Percentiles rank a stretch among this genome's conserved stretches.
These are phyloP conservation scores for Siphonodentalium dalli DNA, from an alignment of 2,888 invertebrate genomes.

Conservation along the genomic window DNA sequence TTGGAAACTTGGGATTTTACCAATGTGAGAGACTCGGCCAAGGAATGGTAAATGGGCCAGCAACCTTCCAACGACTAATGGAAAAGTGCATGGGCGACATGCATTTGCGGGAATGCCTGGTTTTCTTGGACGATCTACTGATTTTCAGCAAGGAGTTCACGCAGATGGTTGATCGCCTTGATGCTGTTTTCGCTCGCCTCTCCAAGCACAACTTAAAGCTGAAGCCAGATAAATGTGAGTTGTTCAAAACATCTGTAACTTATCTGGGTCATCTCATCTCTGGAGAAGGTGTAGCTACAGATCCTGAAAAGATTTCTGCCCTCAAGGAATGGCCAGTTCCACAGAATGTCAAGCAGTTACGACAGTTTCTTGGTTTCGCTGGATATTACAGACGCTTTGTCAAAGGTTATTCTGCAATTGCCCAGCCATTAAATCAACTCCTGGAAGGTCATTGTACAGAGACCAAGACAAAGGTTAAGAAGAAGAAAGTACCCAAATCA, in stretches of 20 bases:
- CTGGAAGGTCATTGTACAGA: constrained; percentile 11
- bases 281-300: constrained; percentile 15
- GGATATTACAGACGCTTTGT: constrained; percentile 24
- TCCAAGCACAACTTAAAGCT: constrained; percentile 13
- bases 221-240: constrained; percentile 22
- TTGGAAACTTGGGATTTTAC: constrained; percentile 28
- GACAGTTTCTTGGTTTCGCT: constrained; percentile 18
- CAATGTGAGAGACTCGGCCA: constrained; percentile 41
- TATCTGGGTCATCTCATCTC: constrained; percentile 24
- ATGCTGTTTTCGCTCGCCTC: constrained; percentile 14
- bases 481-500: background rate
- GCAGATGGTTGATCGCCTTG: constrained; percentile 11
- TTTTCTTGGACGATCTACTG: constrained; percentile 15
- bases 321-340: constrained; percentile 21
- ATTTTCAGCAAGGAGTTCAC: constrained; percentile 19
- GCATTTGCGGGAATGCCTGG: constrained; percentile 19
- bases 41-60: constrained; percentile 38
- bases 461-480: background rate
- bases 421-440: constrained; percentile 15
- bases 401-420: constrained; percentile 14
- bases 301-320: constrained; percentile 16
- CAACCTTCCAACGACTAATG: constrained; percentile 39
- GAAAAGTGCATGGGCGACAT: constrained; percentile 25
- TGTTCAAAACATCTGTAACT: constrained; percentile 12
- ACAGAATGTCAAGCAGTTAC: constrained; percentile 3